Conservation (phyloP, 2,797 vertebrate species). For the Sebastes aleutianus region DNA sequence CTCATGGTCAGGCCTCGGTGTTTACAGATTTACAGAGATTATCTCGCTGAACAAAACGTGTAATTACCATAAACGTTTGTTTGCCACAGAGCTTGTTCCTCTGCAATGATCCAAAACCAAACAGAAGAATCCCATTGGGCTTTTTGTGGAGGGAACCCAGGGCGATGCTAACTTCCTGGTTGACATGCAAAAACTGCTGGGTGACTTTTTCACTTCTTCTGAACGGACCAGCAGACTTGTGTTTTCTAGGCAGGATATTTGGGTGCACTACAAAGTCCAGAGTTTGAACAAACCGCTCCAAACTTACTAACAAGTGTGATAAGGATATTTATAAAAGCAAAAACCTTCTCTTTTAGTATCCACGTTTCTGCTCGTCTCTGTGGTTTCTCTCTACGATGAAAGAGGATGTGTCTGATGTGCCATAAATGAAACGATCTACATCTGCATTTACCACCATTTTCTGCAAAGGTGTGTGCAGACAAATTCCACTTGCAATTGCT, state of each 20-base stretch:
- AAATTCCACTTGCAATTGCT: not conserved
- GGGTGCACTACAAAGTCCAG: not conserved
- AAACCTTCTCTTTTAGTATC: not conserved
- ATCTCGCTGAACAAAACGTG: too few species aligned
- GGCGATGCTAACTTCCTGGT: too few species aligned
- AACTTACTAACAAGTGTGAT: not conserved
- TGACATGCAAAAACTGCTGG: accelerated
- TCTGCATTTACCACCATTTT: not conserved
- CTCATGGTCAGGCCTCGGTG: too few species aligned
- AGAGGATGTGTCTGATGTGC: not conserved
- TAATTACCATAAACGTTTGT: too few species aligned
- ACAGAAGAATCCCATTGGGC: too few species aligned
- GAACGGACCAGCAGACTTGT: not conserved
- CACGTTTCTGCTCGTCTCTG: not conserved
- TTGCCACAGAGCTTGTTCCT: too few species aligned
- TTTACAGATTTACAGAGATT: too few species aligned
- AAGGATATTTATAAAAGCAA: not conserved
- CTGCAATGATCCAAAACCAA: too few species aligned
- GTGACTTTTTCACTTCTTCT: not conserved
- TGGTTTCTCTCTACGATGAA: not conserved
- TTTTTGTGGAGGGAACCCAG: too few species aligned
- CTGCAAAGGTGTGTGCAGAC: not conserved
- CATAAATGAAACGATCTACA: not conserved
- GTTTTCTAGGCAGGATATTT: not conserved
- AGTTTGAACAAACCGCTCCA: not conserved